Conservation (phyloP, 2,113 vertebrate species). For the Nothoprocta pentlandii region DNA sequence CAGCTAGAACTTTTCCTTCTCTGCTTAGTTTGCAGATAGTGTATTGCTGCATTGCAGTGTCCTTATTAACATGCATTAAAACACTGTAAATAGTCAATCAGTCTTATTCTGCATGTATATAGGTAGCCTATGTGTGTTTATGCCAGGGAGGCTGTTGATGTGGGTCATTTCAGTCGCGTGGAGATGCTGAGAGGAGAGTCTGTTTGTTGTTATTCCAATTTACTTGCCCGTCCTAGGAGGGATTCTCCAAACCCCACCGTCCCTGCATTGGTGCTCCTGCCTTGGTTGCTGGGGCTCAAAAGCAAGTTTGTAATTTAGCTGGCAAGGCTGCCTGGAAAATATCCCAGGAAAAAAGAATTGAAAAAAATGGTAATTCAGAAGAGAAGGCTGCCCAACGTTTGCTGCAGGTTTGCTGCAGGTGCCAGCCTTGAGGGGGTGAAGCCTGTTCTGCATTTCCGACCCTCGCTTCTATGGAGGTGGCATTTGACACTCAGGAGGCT, state of each 20-base stretch:
- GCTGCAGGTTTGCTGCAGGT: neutral
- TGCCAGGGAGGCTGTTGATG: neutral
- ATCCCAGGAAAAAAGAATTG: conserved; percentile 15
- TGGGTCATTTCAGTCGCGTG: neutral
- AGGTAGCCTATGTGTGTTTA: neutral
- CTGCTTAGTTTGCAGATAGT: neutral
- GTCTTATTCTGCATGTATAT: rapidly evolving
- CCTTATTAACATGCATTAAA: neutral
- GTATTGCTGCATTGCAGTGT: neutral
- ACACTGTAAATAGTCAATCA: rapidly evolving
- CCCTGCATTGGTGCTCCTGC: neutral
- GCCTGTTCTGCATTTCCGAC: neutral
- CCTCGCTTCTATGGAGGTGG: rapidly evolving
- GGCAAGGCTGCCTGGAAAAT: conserved; percentile 60
- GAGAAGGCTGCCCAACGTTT: conserved; percentile 6
- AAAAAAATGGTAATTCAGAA: neutral
- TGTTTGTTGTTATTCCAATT: neutral
- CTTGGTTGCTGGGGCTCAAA: neutral
- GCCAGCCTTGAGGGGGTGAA: too few relatives aligned
- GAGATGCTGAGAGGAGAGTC: neutral
- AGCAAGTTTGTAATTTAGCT: conserved; percentile 55
- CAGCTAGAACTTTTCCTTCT: neutral
- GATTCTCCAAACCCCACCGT: neutral
- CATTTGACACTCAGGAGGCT: neutral
- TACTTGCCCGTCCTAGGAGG: neutral